Evolutionary conservation across 2,113 vertebrate genomes (phyloP), one percentile per base, ranked within the genome.

Genomic region (Mus pahari): DNA sequence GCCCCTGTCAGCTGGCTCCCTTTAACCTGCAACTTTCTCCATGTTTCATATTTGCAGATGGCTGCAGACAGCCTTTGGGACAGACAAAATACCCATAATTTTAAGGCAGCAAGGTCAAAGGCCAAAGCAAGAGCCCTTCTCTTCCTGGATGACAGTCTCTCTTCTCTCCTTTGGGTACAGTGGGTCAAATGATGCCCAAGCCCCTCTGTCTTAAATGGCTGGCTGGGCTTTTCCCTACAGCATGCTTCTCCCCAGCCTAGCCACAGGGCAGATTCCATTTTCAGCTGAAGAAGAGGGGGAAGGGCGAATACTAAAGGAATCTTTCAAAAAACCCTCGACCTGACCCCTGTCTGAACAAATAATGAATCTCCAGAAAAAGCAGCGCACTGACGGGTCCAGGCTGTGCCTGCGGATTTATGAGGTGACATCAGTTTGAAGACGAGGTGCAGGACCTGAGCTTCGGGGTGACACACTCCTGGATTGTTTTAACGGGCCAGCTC

Each of bases 311-410:
- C 86, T 79, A 86, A 97, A 95, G 55, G 58, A 92, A 93, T 91
- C 78, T 91, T 91, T 93, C 89, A 55, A 96, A 97, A 89, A 79
- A 94, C 68, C 97, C 96, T 96, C 89, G 87, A 66, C 58, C 97
- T 88, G 92, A 92, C 95, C 93, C 97, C 94, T 79, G 95, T 93
- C 96, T 96, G 97, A 98, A 96, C 74, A 92, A 97, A 97, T 97
- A 98, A 98, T 97, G 98, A 97, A 97, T 97, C 96, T 94, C 92
- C 96, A 95, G 90, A 83, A 97, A 97, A 98, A 96, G 91, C 88
- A 89, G 45, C 90, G 94, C 55, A 68, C 95, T 96, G 97, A 97
- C 94, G 97, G 92, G 83, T 86, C 82, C 90, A 94, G 92, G 78
- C 97, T 96, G 88, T 45, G 92, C 82, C 91, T 86, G 48, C 90